phyloP scores from a whole-genome alignment of 2,888 invertebrate genomes.

The Polyommatus iphigenia region DNA sequence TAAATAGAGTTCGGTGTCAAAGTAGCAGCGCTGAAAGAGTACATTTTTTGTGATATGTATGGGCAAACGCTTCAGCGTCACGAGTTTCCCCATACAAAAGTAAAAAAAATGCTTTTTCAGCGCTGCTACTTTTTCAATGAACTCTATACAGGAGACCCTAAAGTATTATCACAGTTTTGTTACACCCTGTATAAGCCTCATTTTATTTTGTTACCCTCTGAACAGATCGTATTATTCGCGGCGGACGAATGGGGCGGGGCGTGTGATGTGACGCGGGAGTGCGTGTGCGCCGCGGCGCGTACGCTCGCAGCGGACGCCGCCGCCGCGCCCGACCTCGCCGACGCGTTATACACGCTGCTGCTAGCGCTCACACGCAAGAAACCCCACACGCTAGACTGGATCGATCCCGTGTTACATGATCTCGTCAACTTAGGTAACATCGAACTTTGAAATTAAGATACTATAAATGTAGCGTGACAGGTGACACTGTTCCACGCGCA shows the following conservation, averaged over 20 bases:
- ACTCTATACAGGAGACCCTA: too few species aligned
- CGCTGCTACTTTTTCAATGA: too few species aligned
- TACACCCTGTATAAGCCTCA: too few species aligned
- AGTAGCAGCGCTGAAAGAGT: too few species aligned
- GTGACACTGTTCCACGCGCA: too few species aligned
- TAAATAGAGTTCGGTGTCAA: too few species aligned
- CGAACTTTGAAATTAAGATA: background rate
- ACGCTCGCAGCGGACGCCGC: conserved; percentile 73
- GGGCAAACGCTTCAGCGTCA: too few species aligned
- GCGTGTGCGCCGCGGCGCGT: conserved; percentile 50
- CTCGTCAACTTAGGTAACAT: conserved; percentile 58
- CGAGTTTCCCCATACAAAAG: too few species aligned
- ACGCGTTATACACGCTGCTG: conserved; percentile 84
- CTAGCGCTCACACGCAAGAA: conserved; percentile 84
- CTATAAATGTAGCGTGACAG: background rate
- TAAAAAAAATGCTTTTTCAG: too few species aligned
- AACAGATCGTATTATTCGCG: conserved; percentile 53
- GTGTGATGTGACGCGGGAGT: conserved; percentile 52
- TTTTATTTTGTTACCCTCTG: too few species aligned
- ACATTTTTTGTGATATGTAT: too few species aligned
- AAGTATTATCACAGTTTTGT: too few species aligned
- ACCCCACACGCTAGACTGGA: conserved; percentile 65
- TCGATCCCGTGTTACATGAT: conserved; percentile 58
- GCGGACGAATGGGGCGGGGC: conserved; percentile 60
- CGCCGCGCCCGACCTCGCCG: conserved; percentile 81